Conservation (phyloP, 2,888 invertebrate genomes). For the Muschampia plurimacula region DNA sequence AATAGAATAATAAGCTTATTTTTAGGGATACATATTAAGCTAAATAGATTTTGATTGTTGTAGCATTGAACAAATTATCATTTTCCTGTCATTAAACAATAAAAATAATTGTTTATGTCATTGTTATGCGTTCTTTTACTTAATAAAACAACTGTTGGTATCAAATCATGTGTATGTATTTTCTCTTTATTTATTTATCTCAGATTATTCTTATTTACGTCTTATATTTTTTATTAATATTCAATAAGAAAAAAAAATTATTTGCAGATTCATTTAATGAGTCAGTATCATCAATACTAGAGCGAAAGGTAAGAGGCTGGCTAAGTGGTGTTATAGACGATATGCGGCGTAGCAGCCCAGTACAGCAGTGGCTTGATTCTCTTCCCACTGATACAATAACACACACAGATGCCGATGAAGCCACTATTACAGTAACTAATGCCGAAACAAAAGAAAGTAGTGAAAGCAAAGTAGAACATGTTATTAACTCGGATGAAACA, state of each 20-base stretch:
- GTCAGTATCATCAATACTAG: constrained; percentile 76
- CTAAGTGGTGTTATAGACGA: constrained; percentile 81
- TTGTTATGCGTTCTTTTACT: neutral
- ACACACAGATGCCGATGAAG: constrained; percentile 45
- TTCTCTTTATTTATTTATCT: too few species aligned
- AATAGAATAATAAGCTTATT: too few species aligned
- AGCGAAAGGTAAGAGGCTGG: constrained; percentile 80
- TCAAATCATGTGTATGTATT: too few species aligned
- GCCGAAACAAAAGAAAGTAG: constrained; percentile 30
- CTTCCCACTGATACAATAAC: constrained; percentile 77
- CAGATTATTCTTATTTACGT: neutral
- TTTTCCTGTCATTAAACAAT: neutral
- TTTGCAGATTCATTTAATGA: constrained; percentile 77
- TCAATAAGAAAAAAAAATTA: neutral
- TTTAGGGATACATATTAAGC: neutral
- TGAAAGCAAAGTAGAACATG: constrained; percentile 45
- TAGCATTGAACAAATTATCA: constrained; percentile 5
- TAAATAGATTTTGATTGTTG: neutral
- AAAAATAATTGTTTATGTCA: neutral
- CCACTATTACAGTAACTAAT: constrained; percentile 18
- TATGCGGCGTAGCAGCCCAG: constrained; percentile 88
- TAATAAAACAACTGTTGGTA: too few species aligned
- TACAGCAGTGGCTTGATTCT: constrained; percentile 92
- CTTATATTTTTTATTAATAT: neutral
- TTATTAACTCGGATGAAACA: constrained; percentile 51